phyloP scores from a whole-genome alignment of 2,888 invertebrate genomes.

The Xestia xanthographa region DNA sequence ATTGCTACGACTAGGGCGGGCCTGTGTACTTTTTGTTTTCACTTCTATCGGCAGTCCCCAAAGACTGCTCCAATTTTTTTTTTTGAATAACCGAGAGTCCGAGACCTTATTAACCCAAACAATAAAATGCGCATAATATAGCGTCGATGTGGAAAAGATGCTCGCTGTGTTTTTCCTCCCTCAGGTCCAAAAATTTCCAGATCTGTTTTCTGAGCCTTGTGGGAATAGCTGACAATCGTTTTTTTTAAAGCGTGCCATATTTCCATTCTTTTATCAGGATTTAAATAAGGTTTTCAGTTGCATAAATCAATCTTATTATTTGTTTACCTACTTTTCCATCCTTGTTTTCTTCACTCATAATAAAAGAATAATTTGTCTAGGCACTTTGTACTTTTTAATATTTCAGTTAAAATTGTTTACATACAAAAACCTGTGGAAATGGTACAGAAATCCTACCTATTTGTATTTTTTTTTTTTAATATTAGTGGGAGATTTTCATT shows the following conservation, averaged over 20 bases:
- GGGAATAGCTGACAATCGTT: background rate
- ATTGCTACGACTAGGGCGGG: no score
- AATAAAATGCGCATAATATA: background rate
- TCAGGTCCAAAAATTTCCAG: background rate
- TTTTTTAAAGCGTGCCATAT: background rate
- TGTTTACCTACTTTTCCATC: background rate
- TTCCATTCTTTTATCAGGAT: background rate
- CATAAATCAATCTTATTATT: background rate
- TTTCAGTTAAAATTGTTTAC: background rate
- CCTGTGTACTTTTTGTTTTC: no score
- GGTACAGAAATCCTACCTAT: background rate
- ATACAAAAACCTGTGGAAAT: background rate
- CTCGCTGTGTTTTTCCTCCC: no score
- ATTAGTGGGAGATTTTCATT: background rate
- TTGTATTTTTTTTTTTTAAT: background rate
- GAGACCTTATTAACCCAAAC: background rate
- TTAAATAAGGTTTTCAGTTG: background rate
- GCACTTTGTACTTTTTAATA: background rate
- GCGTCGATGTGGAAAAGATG: background rate
- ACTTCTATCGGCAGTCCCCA: no score
- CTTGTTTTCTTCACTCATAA: background rate
- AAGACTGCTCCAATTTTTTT: no score
- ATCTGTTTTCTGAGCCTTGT: background rate
- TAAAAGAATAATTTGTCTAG: background rate
- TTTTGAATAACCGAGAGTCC: background rate